Percentiles rank a stretch among this genome's conserved stretches.
Evolutionary conservation across 2,113 vertebrate species (phyloP).

Genomic region (Mormyrus lacerda): DNA sequence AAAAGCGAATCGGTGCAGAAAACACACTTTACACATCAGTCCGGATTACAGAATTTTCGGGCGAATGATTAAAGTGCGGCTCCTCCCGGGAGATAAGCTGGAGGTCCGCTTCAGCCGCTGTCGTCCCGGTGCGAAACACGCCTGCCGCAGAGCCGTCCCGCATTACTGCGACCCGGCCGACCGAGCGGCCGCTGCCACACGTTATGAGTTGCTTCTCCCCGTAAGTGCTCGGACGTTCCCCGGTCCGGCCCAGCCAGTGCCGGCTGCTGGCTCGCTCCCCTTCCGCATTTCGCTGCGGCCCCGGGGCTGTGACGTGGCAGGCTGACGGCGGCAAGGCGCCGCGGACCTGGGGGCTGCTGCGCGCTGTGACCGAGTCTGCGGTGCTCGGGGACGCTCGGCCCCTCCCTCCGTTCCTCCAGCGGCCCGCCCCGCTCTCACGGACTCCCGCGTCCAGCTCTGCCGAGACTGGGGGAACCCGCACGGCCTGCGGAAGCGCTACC

Average conservation of each 20-base stretch:
- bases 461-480: conserved; percentile 65
- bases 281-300: conserved; percentile 89
- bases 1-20: background rate
- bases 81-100: background rate
- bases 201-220: background rate
- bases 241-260: conserved; percentile 20
- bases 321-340: conserved; percentile 83
- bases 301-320: conserved; percentile 83
- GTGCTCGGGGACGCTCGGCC: conserved; percentile 75
- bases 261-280: conserved; percentile 61
- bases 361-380: conserved; percentile 56
- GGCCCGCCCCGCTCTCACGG: conserved; percentile 80
- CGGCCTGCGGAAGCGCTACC: conserved; percentile 59
- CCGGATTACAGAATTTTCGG: background rate
- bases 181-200: background rate
- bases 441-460: conserved; percentile 69
- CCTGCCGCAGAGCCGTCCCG: background rate
- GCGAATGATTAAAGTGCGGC: background rate
- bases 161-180: background rate
- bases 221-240: background rate
- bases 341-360: conserved; percentile 43
- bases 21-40: background rate
- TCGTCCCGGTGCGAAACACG: background rate
- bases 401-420: conserved; percentile 75
- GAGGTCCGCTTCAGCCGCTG: background rate